A percentile compares a stretch with the other conserved stretches of the same genome.
phyloP scores from a whole-genome alignment of 1,140 invertebrate genomes.

The Goniozus legneri region DNA sequence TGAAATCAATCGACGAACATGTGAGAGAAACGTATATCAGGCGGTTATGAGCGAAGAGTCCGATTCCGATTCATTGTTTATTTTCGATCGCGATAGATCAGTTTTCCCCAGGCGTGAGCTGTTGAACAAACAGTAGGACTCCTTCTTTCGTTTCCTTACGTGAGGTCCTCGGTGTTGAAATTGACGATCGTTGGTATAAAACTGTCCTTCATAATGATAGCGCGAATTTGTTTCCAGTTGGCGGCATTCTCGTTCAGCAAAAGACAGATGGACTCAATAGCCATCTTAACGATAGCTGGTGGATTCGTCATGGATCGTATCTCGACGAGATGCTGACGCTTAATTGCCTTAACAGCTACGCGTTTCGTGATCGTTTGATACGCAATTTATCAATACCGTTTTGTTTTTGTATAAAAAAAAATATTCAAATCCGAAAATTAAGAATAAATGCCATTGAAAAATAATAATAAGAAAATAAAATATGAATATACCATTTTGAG shows the following conservation, averaged over 20 bases:
- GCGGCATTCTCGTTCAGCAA: slow-evolving; percentile 85
- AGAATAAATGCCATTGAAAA: not conserved
- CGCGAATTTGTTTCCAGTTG: slow-evolving; percentile 93
- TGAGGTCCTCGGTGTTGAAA: slow-evolving; percentile 92
- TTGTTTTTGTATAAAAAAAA: no score
- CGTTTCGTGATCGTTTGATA: slow-evolving; percentile 28
- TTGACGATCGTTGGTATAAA: slow-evolving; percentile 98
- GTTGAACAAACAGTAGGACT: slow-evolving; percentile 33
- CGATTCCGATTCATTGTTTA: slow-evolving; percentile 13
- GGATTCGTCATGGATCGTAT: slow-evolving; percentile 93
- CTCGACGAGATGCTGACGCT: slow-evolving; percentile 94
- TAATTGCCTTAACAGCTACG: slow-evolving; percentile 92
- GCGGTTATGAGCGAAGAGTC: slow-evolving; percentile 25
- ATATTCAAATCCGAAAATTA: not conserved
- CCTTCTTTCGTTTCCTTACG: slow-evolving; percentile 76
- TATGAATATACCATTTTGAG: slow-evolving; percentile 80
- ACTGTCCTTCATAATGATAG: slow-evolving; percentile 94
- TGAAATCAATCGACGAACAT: slow-evolving; percentile 30
- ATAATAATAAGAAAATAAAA: slow-evolving; percentile 3
- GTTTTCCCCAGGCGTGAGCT: slow-evolving; percentile 29
- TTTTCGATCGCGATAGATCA: slow-evolving; percentile 29
- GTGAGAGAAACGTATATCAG: slow-evolving; percentile 29
- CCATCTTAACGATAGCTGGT: slow-evolving; percentile 87
- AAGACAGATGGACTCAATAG: slow-evolving; percentile 92
- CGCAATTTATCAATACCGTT: no score